Percentiles rank a stretch among this genome's conserved stretches.
phyloP scores from a whole-genome alignment of 2,797 vertebrate species.

The Xerus rutilus region DNA sequence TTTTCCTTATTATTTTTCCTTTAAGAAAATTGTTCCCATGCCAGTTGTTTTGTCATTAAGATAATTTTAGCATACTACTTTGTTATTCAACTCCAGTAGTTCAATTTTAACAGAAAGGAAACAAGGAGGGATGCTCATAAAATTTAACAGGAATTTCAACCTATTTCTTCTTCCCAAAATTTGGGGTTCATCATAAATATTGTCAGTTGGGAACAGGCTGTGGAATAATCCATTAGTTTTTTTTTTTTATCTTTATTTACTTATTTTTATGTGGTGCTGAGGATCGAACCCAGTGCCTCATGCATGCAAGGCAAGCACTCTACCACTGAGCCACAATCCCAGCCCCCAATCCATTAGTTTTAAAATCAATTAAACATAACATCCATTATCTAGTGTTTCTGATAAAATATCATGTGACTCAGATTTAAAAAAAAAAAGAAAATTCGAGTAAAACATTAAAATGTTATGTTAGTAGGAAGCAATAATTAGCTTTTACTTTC shows the following conservation, averaged over 20 bases:
- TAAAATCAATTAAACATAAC: conserved; percentile 39
- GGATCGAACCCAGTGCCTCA: too few relatives aligned
- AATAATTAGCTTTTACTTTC: conserved; percentile 19
- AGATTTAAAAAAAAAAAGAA: conserved; percentile 47
- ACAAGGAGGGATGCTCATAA: not conserved
- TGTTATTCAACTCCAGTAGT: not conserved
- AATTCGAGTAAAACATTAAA: conserved; percentile 47
- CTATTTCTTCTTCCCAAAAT: conserved; percentile 38
- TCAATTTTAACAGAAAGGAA: conserved; percentile 32
- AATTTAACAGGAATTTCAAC: conserved; percentile 45
- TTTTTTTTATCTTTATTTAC: too few relatives aligned
- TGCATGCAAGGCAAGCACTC: too few relatives aligned
- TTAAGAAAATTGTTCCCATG: not conserved
- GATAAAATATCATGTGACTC: conserved; percentile 8
- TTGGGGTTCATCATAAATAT: conserved; percentile 57
- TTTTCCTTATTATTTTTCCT: conserved; percentile 43
- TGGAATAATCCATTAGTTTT: conserved; percentile 28
- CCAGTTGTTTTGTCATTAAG: not conserved
- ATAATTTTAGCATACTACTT: conserved; percentile 37
- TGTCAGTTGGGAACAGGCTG: conserved; percentile 11
- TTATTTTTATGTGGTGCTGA: too few relatives aligned
- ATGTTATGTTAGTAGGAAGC: conserved; percentile 46
- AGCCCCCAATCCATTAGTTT: not conserved
- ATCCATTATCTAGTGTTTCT: not conserved
- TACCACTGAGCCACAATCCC: too few relatives aligned